Conservation (phyloP, 1,140 invertebrate genomes). For the Tetraneura akinire region DNA sequence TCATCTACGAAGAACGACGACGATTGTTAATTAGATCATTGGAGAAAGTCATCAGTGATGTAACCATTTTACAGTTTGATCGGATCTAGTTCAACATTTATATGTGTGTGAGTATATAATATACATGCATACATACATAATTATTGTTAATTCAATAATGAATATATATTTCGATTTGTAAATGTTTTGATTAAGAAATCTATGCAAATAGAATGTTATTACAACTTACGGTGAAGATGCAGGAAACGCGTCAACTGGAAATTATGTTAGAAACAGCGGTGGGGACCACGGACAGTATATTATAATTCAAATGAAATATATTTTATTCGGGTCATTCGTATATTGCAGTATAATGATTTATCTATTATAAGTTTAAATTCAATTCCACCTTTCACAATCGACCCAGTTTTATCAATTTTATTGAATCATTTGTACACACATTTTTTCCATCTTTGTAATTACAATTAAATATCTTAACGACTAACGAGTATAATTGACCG, state of each 20-base stretch:
- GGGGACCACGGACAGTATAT: neutral
- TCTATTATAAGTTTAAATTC: slow-evolving; percentile 11
- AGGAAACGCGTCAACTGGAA: neutral
- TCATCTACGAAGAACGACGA: neutral
- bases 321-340: slow-evolving; percentile 42
- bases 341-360: slow-evolving; percentile 26
- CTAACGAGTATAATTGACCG: no score
- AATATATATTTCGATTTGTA: neutral
- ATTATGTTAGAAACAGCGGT: neutral
- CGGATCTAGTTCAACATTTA: no score
- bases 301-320: slow-evolving; percentile 19
- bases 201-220: neutral
- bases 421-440: slow-evolving; percentile 16
- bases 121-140: no score
- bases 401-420: slow-evolving; percentile 26
- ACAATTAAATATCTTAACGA: neutral
- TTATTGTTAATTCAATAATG: neutral
- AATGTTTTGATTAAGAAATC: neutral
- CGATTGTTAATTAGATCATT: slow-evolving; percentile 14
- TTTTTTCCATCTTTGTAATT: neutral
- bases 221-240: no score
- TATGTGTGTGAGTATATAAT: no score
- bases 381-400: slow-evolving; percentile 47
- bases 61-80: neutral
- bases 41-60: slow-evolving; percentile 40